Conservation (phyloP, 1,140 invertebrate genomes). For the Laodelphax striatellus region DNA sequence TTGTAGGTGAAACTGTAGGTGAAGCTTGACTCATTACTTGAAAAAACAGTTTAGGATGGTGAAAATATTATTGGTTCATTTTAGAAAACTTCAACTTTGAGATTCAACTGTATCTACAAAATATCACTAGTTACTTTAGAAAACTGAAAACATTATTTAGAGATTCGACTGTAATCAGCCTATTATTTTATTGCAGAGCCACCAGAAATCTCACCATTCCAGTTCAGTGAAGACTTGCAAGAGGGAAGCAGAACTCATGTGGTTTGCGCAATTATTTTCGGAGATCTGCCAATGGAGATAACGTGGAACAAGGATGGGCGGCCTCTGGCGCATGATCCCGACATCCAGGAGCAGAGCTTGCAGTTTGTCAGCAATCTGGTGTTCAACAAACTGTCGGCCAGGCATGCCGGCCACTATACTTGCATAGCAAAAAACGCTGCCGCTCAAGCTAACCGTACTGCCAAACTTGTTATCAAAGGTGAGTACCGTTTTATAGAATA, state of each 20-base stretch:
- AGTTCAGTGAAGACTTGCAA: slow-evolving; percentile 70
- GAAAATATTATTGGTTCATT: too few relatives aligned
- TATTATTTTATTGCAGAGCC: slow-evolving; percentile 44
- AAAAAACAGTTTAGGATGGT: too few relatives aligned
- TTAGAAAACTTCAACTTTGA: too few relatives aligned
- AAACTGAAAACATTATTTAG: too few relatives aligned
- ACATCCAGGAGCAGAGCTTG: slow-evolving; percentile 44
- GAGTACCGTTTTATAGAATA: too few relatives aligned
- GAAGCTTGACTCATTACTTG: too few relatives aligned
- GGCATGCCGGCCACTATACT: slow-evolving; percentile 79
- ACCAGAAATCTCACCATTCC: slow-evolving; percentile 67
- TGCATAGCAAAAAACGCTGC: slow-evolving; percentile 77
- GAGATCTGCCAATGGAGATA: slow-evolving; percentile 80
- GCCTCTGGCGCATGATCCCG: slow-evolving; percentile 55
- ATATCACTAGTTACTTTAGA: too few relatives aligned
- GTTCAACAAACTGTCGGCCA: slow-evolving; percentile 61
- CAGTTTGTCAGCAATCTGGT: slow-evolving; percentile 71
- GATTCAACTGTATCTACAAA: too few relatives aligned
- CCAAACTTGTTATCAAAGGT: slow-evolving; percentile 76
- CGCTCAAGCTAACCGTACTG: slow-evolving; percentile 72
- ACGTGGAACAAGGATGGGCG: slow-evolving; percentile 79
- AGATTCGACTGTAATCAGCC: too few relatives aligned
- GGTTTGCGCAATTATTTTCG: slow-evolving; percentile 79
- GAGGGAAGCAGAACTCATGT: slow-evolving; percentile 80
- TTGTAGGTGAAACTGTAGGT: too few relatives aligned